These are phyloP conservation scores for Morelia viridis DNA, from an alignment of 2,797 vertebrate genomes.

Conservation along the genomic window DNA sequence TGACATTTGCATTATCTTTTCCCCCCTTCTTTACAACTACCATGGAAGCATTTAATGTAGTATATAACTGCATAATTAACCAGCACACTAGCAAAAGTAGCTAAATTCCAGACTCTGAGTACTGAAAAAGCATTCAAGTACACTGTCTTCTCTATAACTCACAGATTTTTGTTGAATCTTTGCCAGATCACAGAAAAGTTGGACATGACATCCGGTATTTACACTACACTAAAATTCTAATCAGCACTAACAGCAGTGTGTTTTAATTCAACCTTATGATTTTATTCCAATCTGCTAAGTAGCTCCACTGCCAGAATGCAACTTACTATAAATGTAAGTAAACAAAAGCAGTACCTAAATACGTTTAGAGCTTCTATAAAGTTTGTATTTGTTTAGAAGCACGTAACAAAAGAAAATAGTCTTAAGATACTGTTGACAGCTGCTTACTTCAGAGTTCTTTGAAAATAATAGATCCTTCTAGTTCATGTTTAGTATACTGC, in stretches of 20 bases:
- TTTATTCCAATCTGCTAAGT: constrained; percentile 83
- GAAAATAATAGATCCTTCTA: constrained; percentile 48
- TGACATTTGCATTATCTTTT: constrained; percentile 40
- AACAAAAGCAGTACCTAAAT: constrained; percentile 73
- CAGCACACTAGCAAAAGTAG: constrained; percentile 59
- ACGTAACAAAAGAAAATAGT: constrained; percentile 51
- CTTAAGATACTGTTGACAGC: constrained; percentile 47
- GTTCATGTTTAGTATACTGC: constrained; percentile 47
- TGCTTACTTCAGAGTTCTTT: constrained; percentile 54
- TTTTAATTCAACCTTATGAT: constrained; percentile 83
- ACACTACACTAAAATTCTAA: constrained; percentile 83
- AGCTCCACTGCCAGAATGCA: constrained; percentile 81
- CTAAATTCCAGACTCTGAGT: constrained; percentile 72
- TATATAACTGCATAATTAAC: constrained; percentile 59
- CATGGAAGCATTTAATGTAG: constrained; percentile 54
- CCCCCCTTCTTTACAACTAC: constrained; percentile 27
- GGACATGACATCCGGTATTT: constrained; percentile 81
- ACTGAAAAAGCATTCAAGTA: constrained; percentile 72
- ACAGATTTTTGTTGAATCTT: constrained; percentile 74
- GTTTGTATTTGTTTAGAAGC: constrained; percentile 67
- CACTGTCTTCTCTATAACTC: constrained; percentile 74
- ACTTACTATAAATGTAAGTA: constrained; percentile 80
- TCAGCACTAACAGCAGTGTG: constrained; percentile 81
- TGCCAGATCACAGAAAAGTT: constrained; percentile 81
- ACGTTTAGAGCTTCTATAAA: constrained; percentile 75